Conservation (phyloP, 2,888 invertebrate genomes). For the Drosophila ustulata region DNA sequence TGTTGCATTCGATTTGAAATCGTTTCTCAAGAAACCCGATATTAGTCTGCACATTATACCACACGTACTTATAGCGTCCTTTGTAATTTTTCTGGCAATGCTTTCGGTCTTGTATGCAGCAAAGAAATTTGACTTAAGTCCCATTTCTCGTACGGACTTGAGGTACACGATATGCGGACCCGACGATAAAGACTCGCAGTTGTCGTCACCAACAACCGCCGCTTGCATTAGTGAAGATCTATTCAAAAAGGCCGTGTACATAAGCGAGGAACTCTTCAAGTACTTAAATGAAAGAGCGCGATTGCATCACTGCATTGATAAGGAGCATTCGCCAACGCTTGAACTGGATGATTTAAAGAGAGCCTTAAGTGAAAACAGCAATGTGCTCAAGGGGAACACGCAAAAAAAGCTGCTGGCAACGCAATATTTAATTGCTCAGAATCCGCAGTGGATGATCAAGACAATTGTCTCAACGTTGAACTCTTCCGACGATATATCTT, state of each 20-base stretch:
- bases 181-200: constrained; percentile 30
- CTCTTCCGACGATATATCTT: constrained; percentile 84
- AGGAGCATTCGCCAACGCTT: constrained; percentile 49
- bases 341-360: constrained; percentile 55
- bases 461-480: constrained; percentile 85
- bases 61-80: constrained; percentile 87
- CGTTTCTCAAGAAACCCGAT: constrained; percentile 64
- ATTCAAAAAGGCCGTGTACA: constrained; percentile 87
- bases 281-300: constrained; percentile 87
- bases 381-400: constrained; percentile 85
- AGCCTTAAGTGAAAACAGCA: constrained; percentile 78
- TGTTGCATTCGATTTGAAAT: constrained; percentile 44
- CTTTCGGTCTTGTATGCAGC: constrained; percentile 89
- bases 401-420: constrained; percentile 86
- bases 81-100: constrained; percentile 88
- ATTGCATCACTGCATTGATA: constrained; percentile 76
- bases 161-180: constrained; percentile 86
- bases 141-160: constrained; percentile 85
- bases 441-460: constrained; percentile 90
- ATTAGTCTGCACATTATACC: constrained; percentile 86
- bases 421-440: constrained; percentile 89
- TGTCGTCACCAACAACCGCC: constrained; percentile 82
- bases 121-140: constrained; percentile 84
- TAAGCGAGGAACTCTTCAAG: constrained; percentile 88
- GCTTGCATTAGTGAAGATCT: constrained; percentile 88